Conservation (phyloP, 2,888 invertebrate species). For the Diaprepes abbreviatus region DNA sequence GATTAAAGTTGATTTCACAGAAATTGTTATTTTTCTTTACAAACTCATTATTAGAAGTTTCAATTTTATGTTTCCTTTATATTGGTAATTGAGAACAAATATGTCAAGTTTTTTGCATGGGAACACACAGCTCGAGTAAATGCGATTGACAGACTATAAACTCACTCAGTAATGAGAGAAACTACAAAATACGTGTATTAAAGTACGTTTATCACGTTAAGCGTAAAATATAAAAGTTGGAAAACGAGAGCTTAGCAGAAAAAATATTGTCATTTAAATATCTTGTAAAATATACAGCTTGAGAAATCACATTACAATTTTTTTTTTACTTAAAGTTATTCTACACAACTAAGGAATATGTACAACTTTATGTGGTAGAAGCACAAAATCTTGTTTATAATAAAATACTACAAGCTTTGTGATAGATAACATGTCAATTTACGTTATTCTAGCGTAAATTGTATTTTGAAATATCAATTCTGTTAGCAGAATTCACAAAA, state of each 20-base stretch:
- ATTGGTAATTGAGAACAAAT: too few species aligned
- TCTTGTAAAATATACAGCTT: constrained; percentile 15
- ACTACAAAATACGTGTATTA: too few species aligned
- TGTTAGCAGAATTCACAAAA: not conserved
- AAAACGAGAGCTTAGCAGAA: constrained; percentile 5
- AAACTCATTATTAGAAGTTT: too few species aligned
- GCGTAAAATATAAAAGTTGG: constrained; percentile 8
- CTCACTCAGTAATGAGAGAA: too few species aligned
- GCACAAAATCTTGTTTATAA: constrained; percentile 1
- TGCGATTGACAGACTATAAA: too few species aligned
- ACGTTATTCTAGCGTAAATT: not conserved
- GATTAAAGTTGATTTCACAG: too few species aligned
- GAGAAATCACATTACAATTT: constrained; percentile 4
- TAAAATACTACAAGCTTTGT: constrained; percentile 13
- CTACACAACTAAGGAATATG: constrained; percentile 9
- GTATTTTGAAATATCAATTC: not conserved
- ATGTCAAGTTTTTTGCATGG: too few species aligned
- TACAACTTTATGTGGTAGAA: constrained; percentile 13
- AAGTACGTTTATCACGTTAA: not conserved
- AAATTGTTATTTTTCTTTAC: too few species aligned
- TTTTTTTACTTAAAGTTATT: constrained; percentile 2
- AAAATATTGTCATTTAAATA: constrained; percentile 24
- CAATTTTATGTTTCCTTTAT: too few species aligned
- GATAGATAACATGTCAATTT: not conserved
- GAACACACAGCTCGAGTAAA: too few species aligned